Percentiles rank a stretch among this genome's conserved stretches.
These are phyloP conservation scores for Neoarius graeffei DNA, from an alignment of 2,113 vertebrate genomes.

Conservation along the genomic window DNA sequence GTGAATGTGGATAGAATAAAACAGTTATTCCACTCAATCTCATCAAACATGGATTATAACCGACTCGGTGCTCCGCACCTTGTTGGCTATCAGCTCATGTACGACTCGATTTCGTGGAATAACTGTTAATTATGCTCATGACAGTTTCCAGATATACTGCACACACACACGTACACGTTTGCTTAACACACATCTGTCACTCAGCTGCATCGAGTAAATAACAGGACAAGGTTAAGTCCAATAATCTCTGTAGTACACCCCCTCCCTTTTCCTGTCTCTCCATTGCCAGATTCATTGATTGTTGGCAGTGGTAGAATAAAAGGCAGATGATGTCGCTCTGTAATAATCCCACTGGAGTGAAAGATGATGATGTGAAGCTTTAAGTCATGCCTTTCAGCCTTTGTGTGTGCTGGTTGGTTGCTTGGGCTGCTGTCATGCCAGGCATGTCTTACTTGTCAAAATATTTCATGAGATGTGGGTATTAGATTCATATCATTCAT, in stretches of 20 bases:
- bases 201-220: conserved; percentile 4
- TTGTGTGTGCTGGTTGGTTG: not conserved
- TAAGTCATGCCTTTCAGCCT: conserved; percentile 16
- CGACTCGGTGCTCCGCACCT: too few species aligned
- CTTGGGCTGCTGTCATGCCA: not conserved
- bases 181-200: not conserved
- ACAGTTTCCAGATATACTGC: not conserved
- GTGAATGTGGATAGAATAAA: too few species aligned
- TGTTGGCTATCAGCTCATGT: too few species aligned
- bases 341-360: conserved; percentile 18
- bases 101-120: too few species aligned
- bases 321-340: conserved; percentile 24
- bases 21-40: too few species aligned
- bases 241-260: conserved; percentile 13
- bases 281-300: conserved; percentile 8
- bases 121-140: not conserved
- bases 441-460: not conserved
- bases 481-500: not conserved
- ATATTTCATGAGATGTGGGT: conserved; percentile 18
- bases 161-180: not conserved
- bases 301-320: conserved; percentile 15
- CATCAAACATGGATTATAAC: too few species aligned
- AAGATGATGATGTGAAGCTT: conserved; percentile 27
- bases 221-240: conserved; percentile 19
- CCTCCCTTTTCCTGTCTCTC: not conserved